phyloP scores from a whole-genome alignment of 2,113 vertebrate species.

The Megalops atlanticus region DNA sequence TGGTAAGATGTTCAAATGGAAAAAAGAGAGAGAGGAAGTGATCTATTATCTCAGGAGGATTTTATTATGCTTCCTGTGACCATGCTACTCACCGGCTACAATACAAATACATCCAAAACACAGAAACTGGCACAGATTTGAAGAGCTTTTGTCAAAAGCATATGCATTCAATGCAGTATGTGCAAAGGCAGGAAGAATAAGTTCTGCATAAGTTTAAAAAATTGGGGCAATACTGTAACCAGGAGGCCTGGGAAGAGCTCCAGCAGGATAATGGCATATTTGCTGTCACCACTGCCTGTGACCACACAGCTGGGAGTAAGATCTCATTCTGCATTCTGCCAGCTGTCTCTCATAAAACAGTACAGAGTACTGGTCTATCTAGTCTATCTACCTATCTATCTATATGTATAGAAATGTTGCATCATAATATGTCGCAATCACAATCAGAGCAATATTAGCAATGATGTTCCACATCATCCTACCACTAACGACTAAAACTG shows the following conservation, averaged over 20 bases:
- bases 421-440: too few species aligned
- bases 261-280: background rate
- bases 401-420: too few species aligned
- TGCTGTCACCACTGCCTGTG: conserved; percentile 1
- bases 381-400: too few species aligned
- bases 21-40: background rate
- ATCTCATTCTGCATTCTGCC: conserved; percentile 22
- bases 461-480: too few species aligned
- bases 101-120: conserved; percentile 16
- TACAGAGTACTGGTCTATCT: conserved; percentile 27
- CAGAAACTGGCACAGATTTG: conserved; percentile 13
- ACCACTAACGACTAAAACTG: too few species aligned
- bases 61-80: conserved; percentile 40
- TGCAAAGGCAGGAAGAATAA: conserved; percentile 13
- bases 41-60: conserved; percentile 58
- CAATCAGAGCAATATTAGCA: background rate
- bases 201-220: conserved; percentile 17
- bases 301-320: background rate
- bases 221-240: conserved; percentile 6
- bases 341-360: conserved; percentile 36
- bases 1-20: background rate
- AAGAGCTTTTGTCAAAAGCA: conserved; percentile 3
- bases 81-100: conserved; percentile 12
- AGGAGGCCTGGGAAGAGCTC: background rate
- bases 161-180: background rate